These are phyloP conservation scores for Empis livida DNA, from an alignment of 2,888 invertebrate genomes.

Conservation along the genomic window DNA sequence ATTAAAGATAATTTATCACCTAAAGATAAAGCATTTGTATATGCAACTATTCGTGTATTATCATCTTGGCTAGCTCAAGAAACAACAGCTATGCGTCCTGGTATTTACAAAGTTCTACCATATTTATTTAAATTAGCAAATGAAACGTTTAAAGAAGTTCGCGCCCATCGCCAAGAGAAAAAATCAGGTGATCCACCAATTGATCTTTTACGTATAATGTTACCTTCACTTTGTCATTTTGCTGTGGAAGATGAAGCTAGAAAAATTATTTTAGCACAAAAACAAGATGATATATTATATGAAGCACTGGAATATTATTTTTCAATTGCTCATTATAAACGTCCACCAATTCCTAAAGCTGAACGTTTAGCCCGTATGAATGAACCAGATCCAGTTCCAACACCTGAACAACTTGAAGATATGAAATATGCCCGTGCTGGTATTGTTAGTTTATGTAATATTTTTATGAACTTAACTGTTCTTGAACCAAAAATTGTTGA, in stretches of 20 bases:
- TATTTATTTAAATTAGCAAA: slow-evolving; percentile 68
- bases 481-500: slow-evolving; percentile 74
- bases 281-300: slow-evolving; percentile 68
- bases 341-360: slow-evolving; percentile 66
- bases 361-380: slow-evolving; percentile 63
- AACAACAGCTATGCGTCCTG: slow-evolving; percentile 73
- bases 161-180: slow-evolving; percentile 54
- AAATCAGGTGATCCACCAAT: slow-evolving; percentile 41
- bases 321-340: slow-evolving; percentile 75
- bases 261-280: slow-evolving; percentile 59
- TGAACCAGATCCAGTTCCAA: slow-evolving; percentile 62
- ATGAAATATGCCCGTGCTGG: slow-evolving; percentile 76
- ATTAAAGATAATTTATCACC: slow-evolving; percentile 53
- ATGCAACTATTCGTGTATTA: slow-evolving; percentile 70
- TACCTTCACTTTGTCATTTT: slow-evolving; percentile 83
- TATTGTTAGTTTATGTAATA: slow-evolving; percentile 79
- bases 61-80: slow-evolving; percentile 88
- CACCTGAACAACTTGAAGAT: slow-evolving; percentile 59
- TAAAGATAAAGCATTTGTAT: slow-evolving; percentile 64
- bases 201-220: slow-evolving; percentile 66
- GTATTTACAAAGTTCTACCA: slow-evolving; percentile 68
- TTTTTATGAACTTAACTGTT: slow-evolving; percentile 85
- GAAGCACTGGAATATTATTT: slow-evolving; percentile 74
- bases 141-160: slow-evolving; percentile 65
- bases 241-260: slow-evolving; percentile 83